Conservation (phyloP, 35 echinoderm and acorn worm species). For the Lytechinus variegatus region DNA sequence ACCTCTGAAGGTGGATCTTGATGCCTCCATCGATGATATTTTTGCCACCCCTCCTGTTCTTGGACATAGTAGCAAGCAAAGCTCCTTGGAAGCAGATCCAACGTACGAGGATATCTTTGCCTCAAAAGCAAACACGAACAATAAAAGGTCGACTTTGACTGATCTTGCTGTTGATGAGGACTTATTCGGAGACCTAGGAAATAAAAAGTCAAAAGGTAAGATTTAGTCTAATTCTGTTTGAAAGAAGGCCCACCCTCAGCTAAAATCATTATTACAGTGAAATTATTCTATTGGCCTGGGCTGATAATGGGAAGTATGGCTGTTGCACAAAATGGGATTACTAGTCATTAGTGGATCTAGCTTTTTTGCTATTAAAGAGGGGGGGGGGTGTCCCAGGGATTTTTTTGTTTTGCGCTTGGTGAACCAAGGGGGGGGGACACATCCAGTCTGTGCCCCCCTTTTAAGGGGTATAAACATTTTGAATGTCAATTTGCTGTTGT, state of each 20-base stretch:
- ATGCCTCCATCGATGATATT: slow-evolving; percentile 42
- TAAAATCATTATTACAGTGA: not conserved
- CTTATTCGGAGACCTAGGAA: slow-evolving; percentile 58
- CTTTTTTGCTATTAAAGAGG: no score
- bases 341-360: no score
- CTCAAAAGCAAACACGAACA: not conserved
- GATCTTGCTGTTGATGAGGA: slow-evolving; percentile 53
- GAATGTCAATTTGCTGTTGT: no score
- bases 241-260: not conserved
- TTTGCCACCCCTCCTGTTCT: slow-evolving; percentile 25
- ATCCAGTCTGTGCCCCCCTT: no score
- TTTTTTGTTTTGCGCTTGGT: no score
- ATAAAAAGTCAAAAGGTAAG: not conserved
- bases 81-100: not conserved
- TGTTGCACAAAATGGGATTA: no score
- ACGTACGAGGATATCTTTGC: slow-evolving; percentile 39
- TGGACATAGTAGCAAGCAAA: not conserved
- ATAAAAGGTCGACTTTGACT: slow-evolving; percentile 27
- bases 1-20: not conserved
- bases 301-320: not conserved
- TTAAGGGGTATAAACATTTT: no score
- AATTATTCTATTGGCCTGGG: not conserved
- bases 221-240: not conserved
- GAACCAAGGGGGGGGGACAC: no score
- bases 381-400: no score